These are phyloP conservation scores for Sycophila texana DNA, from an alignment of 2,888 invertebrate species.

Conservation along the genomic window DNA sequence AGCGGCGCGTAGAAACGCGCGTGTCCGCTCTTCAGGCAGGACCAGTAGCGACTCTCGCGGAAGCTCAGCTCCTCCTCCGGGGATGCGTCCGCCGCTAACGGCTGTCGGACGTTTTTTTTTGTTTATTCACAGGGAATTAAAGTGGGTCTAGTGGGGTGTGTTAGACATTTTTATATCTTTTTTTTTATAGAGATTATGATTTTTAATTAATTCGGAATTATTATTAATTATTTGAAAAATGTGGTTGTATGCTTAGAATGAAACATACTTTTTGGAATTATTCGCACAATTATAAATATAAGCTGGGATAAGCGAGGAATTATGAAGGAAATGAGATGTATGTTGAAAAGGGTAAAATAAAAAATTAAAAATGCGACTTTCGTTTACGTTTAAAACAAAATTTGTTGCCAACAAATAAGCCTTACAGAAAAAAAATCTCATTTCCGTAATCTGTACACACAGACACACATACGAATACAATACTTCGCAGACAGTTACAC, in stretches of 20 bases:
- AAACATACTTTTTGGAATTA: not conserved
- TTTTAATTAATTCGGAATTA: too few relatives aligned
- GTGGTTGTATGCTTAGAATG: too few relatives aligned
- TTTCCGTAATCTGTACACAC: slow-evolving; percentile 56
- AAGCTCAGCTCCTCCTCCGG: slow-evolving; percentile 86
- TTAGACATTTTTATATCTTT: not conserved
- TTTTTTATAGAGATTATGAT: not conserved
- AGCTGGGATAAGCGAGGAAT: not conserved
- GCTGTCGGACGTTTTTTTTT: slow-evolving; percentile 59
- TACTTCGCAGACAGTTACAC: slow-evolving; percentile 53
- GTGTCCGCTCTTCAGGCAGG: slow-evolving; percentile 86
- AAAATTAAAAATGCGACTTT: slow-evolving; percentile 37
- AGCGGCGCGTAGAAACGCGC: slow-evolving; percentile 87
- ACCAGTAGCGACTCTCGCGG: slow-evolving; percentile 87
- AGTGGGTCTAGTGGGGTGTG: not conserved
- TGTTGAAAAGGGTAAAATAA: slow-evolving; percentile 42
- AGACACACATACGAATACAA: slow-evolving; percentile 47
- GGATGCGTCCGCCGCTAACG: slow-evolving; percentile 78
- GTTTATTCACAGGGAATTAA: not conserved
- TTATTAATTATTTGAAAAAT: too few relatives aligned
- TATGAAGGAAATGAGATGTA: slow-evolving; percentile 7
- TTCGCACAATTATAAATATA: too few relatives aligned
- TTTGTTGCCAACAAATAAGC: slow-evolving; percentile 75
- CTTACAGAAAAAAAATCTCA: slow-evolving; percentile 68
- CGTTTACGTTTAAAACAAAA: slow-evolving; percentile 77